phyloP scores from a whole-genome alignment of 2,888 invertebrate genomes.

The Amblyjoppa fuscipennis region DNA sequence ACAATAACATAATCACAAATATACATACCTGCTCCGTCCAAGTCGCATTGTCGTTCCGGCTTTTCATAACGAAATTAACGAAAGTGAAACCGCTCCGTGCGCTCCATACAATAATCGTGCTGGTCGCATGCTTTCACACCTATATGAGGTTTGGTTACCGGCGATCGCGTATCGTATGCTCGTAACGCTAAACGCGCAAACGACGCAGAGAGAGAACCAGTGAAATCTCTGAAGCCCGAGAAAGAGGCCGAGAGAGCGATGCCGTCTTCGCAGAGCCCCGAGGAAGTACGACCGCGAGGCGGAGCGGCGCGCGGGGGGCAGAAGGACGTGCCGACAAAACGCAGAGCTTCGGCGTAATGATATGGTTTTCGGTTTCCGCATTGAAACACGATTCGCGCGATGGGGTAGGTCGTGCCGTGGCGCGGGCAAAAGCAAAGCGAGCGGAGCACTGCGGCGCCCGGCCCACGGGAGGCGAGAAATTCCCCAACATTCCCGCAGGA shows the following conservation, averaged over 20 bases:
- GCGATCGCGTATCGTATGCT: conserved; percentile 44
- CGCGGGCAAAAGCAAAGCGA: conserved; percentile 31
- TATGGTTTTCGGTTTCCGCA: conserved; percentile 84
- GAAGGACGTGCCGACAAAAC: conserved; percentile 70
- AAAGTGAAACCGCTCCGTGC: conserved; percentile 18
- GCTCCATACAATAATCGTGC: conserved; percentile 6
- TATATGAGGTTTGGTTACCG: conserved; percentile 52
- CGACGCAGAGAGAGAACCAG: conserved; percentile 13
- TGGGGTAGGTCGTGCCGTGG: conserved; percentile 80
- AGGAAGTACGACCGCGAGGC: background rate
- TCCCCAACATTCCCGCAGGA: background rate
- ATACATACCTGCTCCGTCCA: conserved; percentile 9
- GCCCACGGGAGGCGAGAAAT: conserved; percentile 9
- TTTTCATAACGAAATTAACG: conserved; percentile 21
- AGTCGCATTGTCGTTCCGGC: conserved; percentile 6
- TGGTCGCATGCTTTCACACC: conserved; percentile 43
- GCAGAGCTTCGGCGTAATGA: conserved; percentile 81
- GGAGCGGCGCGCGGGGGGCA: conserved; percentile 1
- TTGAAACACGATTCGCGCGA: conserved; percentile 84
- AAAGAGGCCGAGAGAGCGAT: background rate
- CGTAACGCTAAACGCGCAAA: conserved; percentile 8
- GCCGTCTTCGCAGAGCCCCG: background rate
- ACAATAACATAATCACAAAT: conserved; percentile 4
- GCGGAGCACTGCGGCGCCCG: conserved; percentile 6
- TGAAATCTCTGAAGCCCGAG: background rate